Base-by-base conservation (phyloP, 1,140 invertebrate genomes). In the Sinonovacula constricta region DNA sequence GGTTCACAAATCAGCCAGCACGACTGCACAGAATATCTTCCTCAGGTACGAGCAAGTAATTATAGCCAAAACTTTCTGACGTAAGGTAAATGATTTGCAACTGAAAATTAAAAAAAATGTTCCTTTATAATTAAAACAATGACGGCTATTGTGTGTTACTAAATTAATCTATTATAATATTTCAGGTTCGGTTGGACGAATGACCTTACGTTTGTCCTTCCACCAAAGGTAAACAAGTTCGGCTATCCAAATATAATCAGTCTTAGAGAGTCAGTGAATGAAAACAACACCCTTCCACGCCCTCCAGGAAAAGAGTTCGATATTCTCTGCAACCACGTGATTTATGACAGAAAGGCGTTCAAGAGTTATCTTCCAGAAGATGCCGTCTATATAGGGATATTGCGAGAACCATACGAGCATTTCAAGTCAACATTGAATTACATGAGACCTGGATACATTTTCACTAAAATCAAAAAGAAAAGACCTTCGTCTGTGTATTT, bases 1-100 rank as follows among this genome's bases (percentile, higher is more conserved):
- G 67, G 80, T 81, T 28, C 82, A 84, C 59, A 84, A 84, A 62
- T 56, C 70, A 12, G 82, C 66, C 31, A 84, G 82, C 28, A 79
- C 80, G 12, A 81, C 82, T 3, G 63, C 81, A 1, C 59, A 80
- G 15, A 84, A 81, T 57, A 71, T 81, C n/a, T 77, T 81, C 51
- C 56, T 77, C 0, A 51, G 80, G 60, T 80, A 68, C 51, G n/a
- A 51, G 1, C 36, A 51, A 4, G 49, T 71, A 24, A 34, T 67
- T 36, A 12, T 71, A 10, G 28, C 51, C 24, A 39, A 45, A 28
- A 62, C 39, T 57, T 57, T 12, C 12, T 12, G 12, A 24, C 26
- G 10, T 10, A 12, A 14, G 7, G 7, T 57, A 12, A 57, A 57
- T 57, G 12, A 24, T 14, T 24, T 57, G 22, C 7, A 18, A 10